Base-by-base conservation (phyloP, 1,140 invertebrate species). In the Dryas iulia region DNA sequence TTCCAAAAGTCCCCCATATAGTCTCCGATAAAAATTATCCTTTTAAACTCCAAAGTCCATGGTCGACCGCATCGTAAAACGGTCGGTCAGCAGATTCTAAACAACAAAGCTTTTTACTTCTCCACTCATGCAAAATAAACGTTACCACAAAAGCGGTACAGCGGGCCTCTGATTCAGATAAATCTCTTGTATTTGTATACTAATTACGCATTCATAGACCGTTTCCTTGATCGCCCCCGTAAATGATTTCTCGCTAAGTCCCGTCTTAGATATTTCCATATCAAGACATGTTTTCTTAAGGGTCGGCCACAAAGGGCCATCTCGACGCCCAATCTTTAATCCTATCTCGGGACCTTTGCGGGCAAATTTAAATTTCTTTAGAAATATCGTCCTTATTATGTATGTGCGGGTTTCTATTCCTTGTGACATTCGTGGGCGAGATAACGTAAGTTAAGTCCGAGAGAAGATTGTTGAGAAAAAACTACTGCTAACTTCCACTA, bases 321-420 rank as follows among this genome's bases (percentile, higher is more conserved):
- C 89, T 90, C 82, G 76, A 76, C 84, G 75, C 86, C 86, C 89
- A 91, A 91, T 91, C 89, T 91, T 90, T 91, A 91, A 91, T 91
- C 89, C 89, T 91, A 91, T 91, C 89, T 91, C 81, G 85, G 82
- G 87, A 89, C 89, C 89, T 91, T 91, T 91, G 87, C 89, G 87
- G 85, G 87, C 84, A 79, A 91, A 91, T 91, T 91, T 90, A 91
- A 91, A 91, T 91, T 91, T 91, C 89, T 91, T 91, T 91, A 91
- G 89, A 91, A 91, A 91, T 91, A 91, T 91, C 87, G 86, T 83
- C 87, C 79, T 90, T 89, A 91, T 91, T 91, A 91, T 91, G 78
- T 89, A 87, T 88, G 88, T 90, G 87, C 87, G 87, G 87, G 87
- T 88, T 89, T 88, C 86, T 90, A 90, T 90, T 91, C 87, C 86